A percentile compares a stretch with the other conserved stretches of the same genome.
phyloP scores from a whole-genome alignment of 1,140 invertebrate genomes.

The Saccostrea echinata region DNA sequence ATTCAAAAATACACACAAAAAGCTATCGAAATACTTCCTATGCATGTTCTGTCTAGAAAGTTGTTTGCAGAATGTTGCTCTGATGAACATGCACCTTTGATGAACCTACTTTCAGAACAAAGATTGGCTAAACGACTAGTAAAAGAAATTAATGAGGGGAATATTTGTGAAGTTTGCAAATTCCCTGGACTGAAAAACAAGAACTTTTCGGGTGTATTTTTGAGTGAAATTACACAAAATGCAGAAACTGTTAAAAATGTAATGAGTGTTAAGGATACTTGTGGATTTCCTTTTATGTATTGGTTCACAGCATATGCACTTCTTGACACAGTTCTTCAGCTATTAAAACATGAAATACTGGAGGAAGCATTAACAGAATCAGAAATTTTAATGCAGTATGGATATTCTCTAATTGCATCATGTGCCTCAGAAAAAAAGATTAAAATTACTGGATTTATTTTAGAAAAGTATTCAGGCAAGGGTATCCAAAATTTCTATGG shows the following conservation, averaged over 20 bases:
- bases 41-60: not conserved
- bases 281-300: not conserved
- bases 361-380: not conserved
- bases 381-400: not conserved
- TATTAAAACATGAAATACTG: not conserved
- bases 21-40: constrained; percentile 6
- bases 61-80: not conserved
- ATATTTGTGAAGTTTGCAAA: not conserved
- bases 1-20: not conserved
- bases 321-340: not conserved
- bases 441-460: not conserved
- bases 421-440: not conserved
- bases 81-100: not conserved
- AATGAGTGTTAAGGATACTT: not conserved
- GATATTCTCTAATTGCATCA: not conserved
- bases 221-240: not conserved
- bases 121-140: not conserved
- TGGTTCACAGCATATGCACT: not conserved
- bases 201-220: not conserved
- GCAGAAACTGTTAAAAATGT: not conserved
- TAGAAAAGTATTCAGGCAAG: not conserved
- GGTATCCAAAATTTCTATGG: not conserved
- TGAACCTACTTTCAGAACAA: not conserved
- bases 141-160: not conserved
- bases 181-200: not conserved